These are phyloP conservation scores for Oedothorax gibbosus DNA, from an alignment of 1,140 invertebrate genomes.

Conservation along the genomic window DNA sequence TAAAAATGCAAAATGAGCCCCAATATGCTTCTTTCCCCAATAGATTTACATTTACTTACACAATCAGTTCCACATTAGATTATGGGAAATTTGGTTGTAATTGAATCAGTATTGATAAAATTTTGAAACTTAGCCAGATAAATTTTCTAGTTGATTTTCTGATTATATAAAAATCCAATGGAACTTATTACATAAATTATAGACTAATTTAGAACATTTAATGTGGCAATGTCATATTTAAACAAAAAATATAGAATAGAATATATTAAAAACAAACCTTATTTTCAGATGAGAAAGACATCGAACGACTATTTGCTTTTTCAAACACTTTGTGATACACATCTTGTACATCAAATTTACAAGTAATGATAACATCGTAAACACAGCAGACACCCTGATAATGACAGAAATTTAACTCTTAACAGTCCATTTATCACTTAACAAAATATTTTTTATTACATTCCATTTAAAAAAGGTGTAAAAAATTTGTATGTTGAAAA, in stretches of 20 bases:
- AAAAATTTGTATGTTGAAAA: neutral
- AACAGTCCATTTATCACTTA: neutral
- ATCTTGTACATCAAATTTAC: constrained; percentile 68
- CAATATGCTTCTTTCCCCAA: too few relatives aligned
- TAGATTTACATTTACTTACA: too few relatives aligned
- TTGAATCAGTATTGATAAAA: too few relatives aligned
- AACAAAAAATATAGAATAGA: constrained; percentile 14
- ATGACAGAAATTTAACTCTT: constrained; percentile 8
- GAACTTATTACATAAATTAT: too few relatives aligned
- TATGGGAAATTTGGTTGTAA: too few relatives aligned
- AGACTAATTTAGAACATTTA: too few relatives aligned
- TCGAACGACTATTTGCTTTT: constrained; percentile 9
- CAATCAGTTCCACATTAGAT: too few relatives aligned
- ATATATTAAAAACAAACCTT: constrained; percentile 20
- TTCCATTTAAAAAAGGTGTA: neutral
- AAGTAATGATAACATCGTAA: constrained; percentile 76
- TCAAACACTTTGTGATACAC: constrained; percentile 3
- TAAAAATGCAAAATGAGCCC: too few relatives aligned
- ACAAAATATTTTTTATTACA: neutral
- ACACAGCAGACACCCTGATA: constrained; percentile 79
- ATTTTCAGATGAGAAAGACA: neutral
- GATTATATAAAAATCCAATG: too few relatives aligned
- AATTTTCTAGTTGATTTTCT: too few relatives aligned
- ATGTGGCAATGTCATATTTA: too few relatives aligned
- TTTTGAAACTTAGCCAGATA: too few relatives aligned